Percentiles rank a stretch among this genome's conserved stretches.
phyloP scores from a whole-genome alignment of 2,113 vertebrate genomes.

The Aptenodytes forsteri region DNA sequence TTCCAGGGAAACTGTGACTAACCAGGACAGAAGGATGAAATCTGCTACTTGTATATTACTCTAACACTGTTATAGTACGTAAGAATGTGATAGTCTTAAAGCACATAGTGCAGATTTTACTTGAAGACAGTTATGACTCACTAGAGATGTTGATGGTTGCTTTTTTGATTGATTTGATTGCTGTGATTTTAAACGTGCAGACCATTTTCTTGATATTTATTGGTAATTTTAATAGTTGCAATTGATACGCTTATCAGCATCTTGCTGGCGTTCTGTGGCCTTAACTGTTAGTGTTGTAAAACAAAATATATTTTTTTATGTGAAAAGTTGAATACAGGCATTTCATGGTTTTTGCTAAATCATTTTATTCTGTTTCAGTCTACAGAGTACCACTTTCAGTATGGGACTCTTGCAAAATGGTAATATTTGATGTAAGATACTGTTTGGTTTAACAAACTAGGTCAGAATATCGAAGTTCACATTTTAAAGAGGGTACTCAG shows the following conservation, averaged over 20 bases:
- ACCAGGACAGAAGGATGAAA: slow-evolving; percentile 63
- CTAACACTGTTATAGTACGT: slow-evolving; percentile 28
- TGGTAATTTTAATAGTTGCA: slow-evolving; percentile 56
- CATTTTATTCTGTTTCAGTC: slow-evolving; percentile 43
- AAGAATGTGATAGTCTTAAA: slow-evolving; percentile 44
- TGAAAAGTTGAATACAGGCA: slow-evolving; percentile 41
- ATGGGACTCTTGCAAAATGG: slow-evolving; percentile 5
- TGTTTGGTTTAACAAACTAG: slow-evolving; percentile 35
- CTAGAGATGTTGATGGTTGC: slow-evolving; percentile 27
- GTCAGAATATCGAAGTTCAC: neutral
- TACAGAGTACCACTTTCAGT: slow-evolving; percentile 16
- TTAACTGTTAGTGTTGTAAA: slow-evolving; percentile 72
- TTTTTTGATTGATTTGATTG: slow-evolving; percentile 32
- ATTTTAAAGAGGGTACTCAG: neutral
- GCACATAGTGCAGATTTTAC: slow-evolving; percentile 58
- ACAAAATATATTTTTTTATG: slow-evolving; percentile 70
- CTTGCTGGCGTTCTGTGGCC: slow-evolving; percentile 68
- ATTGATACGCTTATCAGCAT: slow-evolving; percentile 23
- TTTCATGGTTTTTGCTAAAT: slow-evolving; percentile 43
- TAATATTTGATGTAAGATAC: neutral
- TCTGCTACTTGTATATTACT: slow-evolving; percentile 69
- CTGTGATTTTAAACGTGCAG: slow-evolving; percentile 44
- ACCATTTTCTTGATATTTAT: slow-evolving; percentile 72
- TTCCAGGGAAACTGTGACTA: slow-evolving; percentile 27
- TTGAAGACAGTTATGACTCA: slow-evolving; percentile 67